Base-by-base conservation (phyloP, 2,888 invertebrate species). In the Laspeyria flexula region DNA sequence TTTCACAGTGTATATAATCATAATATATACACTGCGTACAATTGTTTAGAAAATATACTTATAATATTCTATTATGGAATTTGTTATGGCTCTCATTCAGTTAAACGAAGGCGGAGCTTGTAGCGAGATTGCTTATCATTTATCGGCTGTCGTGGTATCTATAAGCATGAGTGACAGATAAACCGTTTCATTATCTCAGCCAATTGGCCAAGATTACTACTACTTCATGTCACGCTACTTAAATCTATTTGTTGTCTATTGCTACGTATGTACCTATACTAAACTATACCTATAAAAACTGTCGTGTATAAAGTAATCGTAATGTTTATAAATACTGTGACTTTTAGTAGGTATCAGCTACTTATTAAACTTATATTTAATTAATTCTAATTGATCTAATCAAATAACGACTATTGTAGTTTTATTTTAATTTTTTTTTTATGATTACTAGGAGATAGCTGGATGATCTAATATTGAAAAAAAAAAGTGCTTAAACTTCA, bases 111-210 rank as follows among this genome's bases (percentile, higher is more conserved):
- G 16, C 18, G 11, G 25, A n/a, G 0, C 1, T 38, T 5, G 27
- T 23, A 43, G 11, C 15, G 33, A 37, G 39, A 46, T 51, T 51
- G 55, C 43, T 51, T 48, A 54, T 54, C 49, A 35, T 33, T 47
- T 52, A 59, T 57, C 47, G 39, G 48, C 12, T 55, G 47, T 58
- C 58, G 43, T 38, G 35, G 55, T 57, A 60, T 65, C 51, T 60
- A 59, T 64, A 63, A 58, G 44, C 48, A 50, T 37, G 50, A 62
- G 52, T 66, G 67, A 66, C 53, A 63, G 62, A 71, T 68, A 64
- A n/a, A 58, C 54, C 23, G 33, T 52, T 58, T 46, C 16, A 55
- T 64, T 70, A 70, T 69, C 69, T 55, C 42, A 37, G 43, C 40
- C 62, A 60, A 71, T 73, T 69, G 60, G 43, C 40, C 37, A 61